A percentile compares a stretch with the other conserved stretches of the same genome.
Conservation (phyloP, 64 coral and sea anemone species). For the Pocillopora verrucosa region DNA sequence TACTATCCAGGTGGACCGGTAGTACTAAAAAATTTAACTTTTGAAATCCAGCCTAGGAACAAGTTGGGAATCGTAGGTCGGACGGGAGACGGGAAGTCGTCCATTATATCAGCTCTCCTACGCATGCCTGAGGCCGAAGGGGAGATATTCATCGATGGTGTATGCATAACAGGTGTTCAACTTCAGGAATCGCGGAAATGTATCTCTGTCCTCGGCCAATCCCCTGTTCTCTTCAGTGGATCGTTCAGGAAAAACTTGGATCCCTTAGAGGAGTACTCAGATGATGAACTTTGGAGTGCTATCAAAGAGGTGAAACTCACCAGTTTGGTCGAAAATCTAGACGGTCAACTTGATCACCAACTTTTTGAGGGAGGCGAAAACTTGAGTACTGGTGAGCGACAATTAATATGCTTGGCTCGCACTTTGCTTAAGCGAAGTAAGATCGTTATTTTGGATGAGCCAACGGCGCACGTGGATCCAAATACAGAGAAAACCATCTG, state of each 20-base stretch:
- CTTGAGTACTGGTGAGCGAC: slow-evolving; percentile 53
- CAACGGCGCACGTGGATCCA: slow-evolving; percentile 35
- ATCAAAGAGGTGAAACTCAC: slow-evolving; percentile 34
- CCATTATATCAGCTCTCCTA: slow-evolving; percentile 44
- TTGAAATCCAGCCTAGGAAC: slow-evolving; percentile 3
- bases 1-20: slow-evolving; percentile 32
- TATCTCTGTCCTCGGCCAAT: slow-evolving; percentile 47
- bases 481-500: slow-evolving; percentile 37
- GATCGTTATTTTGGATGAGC: slow-evolving; percentile 54
- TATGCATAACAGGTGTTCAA: slow-evolving; percentile 20
- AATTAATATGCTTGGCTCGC: slow-evolving; percentile 51
- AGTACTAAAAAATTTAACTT: slow-evolving; percentile 29
- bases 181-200: slow-evolving; percentile 5
- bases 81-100: slow-evolving; percentile 54
- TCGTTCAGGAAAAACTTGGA: slow-evolving; percentile 48
- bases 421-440: slow-evolving; percentile 30
- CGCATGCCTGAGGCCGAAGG: slow-evolving; percentile 52
- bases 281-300: slow-evolving; percentile 38
- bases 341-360: background rate
- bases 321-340: slow-evolving; percentile 9
- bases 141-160: slow-evolving; percentile 40
- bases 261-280: slow-evolving; percentile 17
- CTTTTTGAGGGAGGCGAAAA: slow-evolving; percentile 43
- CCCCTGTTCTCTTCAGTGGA: slow-evolving; percentile 53
- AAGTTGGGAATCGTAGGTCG: slow-evolving; percentile 21